phyloP scores from a whole-genome alignment of 2,113 vertebrate species.

The Ranitomeya imitator region DNA sequence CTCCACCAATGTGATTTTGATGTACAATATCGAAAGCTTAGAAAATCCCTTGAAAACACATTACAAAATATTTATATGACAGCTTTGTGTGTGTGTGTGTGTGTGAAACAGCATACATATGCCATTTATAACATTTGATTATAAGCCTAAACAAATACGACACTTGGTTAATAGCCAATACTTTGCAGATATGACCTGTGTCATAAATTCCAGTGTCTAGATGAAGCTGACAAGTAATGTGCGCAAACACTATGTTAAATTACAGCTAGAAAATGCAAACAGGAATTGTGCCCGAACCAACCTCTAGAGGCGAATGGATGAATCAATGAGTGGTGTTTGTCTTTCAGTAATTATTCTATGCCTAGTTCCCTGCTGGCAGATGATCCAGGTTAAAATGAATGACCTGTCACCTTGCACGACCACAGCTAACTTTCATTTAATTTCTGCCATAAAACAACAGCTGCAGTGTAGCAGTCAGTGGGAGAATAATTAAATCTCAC shows the following conservation, averaged over 20 bases:
- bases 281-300: slow-evolving; percentile 18
- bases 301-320: neutral
- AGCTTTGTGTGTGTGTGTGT: neutral
- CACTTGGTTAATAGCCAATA: slow-evolving; percentile 22
- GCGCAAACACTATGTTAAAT: slow-evolving; percentile 27
- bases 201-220: neutral
- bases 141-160: neutral
- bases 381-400: slow-evolving; percentile 44
- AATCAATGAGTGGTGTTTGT: slow-evolving; percentile 42
- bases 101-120: slow-evolving; percentile 7
- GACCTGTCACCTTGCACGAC: slow-evolving; percentile 38
- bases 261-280: slow-evolving; percentile 8
- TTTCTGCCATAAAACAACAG: slow-evolving; percentile 52
- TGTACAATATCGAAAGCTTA: no score
- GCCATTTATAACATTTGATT: slow-evolving; percentile 22
- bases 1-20: no score
- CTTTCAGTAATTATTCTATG: slow-evolving; percentile 41
- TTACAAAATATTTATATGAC: neutral
- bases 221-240: slow-evolving; percentile 16
- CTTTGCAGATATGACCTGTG: neutral
- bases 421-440: slow-evolving; percentile 53
- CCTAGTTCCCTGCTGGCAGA: slow-evolving; percentile 48
- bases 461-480: slow-evolving; percentile 37
- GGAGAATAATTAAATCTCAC: slow-evolving; percentile 47
- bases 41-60: neutral